These are phyloP conservation scores for Drosophila mayri DNA, from an alignment of 1,140 invertebrate species.

Conservation along the genomic window DNA sequence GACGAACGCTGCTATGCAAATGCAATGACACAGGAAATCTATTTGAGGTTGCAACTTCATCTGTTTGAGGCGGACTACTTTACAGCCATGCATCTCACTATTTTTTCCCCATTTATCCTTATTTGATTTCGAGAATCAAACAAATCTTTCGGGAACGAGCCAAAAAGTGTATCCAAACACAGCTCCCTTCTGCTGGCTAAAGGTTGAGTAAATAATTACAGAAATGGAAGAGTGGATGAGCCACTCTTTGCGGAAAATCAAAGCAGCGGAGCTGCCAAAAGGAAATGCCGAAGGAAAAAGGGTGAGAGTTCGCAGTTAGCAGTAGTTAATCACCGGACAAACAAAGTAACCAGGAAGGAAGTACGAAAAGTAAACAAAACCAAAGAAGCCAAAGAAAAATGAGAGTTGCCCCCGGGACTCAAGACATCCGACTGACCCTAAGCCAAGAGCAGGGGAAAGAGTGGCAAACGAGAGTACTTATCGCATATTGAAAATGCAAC, in stretches of 20 bases:
- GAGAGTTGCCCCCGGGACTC: conserved; percentile 30
- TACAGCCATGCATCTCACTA: background rate
- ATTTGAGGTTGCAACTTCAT: conserved; percentile 38
- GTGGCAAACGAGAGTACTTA: conserved; percentile 24
- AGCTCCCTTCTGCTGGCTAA: background rate
- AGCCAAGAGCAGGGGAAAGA: background rate
- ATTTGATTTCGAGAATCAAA: conserved; percentile 31
- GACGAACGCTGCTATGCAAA: conserved; percentile 38
- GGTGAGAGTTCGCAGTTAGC: conserved; percentile 29
- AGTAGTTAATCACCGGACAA: conserved; percentile 76
- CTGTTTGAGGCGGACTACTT: conserved; percentile 19
- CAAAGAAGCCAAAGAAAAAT: conserved; percentile 33
- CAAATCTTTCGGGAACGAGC: conserved; percentile 14
- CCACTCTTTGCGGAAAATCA: conserved; percentile 36
- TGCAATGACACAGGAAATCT: conserved; percentile 19
- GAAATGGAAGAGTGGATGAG: conserved; percentile 13
- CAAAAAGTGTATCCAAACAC: conserved; percentile 29
- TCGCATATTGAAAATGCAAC: conserved; percentile 63
- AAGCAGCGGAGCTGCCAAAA: conserved; percentile 2
- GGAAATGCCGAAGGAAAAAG: conserved; percentile 19
- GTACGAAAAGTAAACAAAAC: conserved; percentile 37
- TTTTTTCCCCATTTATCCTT: conserved; percentile 18
- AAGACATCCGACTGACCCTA: conserved; percentile 21
- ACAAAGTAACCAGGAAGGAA: conserved; percentile 53
- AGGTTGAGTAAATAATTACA: conserved; percentile 40